Conservation (phyloP, 2,888 invertebrate species). For the Molorchus minor region DNA sequence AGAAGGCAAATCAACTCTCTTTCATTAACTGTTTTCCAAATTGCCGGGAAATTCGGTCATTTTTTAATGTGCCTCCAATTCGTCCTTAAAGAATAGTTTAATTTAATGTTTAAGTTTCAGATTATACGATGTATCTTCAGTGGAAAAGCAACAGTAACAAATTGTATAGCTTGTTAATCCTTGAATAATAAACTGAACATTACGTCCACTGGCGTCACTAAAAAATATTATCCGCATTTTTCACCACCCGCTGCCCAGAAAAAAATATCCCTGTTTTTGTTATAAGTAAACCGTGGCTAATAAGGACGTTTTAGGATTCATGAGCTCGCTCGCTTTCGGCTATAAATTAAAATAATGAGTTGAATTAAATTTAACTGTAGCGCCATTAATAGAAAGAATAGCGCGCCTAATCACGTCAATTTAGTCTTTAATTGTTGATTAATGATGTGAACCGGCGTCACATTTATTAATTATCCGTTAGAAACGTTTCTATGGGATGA, state of each 20-base stretch:
- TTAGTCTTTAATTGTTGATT: conserved; percentile 59
- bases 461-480: conserved; percentile 59
- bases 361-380: conserved; percentile 23
- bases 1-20: too few species aligned
- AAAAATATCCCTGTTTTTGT: neutral
- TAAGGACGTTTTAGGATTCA: conserved; percentile 18
- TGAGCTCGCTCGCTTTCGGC: conserved; percentile 15
- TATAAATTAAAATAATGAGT: conserved; percentile 31
- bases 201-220: neutral
- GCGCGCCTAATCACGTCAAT: conserved; percentile 55
- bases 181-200: neutral
- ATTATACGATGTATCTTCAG: too few species aligned
- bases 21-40: too few species aligned
- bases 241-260: neutral
- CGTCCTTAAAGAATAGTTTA: too few species aligned
- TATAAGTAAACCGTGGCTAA: neutral
- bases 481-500: conserved; percentile 56
- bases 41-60: too few species aligned
- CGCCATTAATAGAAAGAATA: conserved; percentile 46
- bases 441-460: conserved; percentile 55
- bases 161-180: too few species aligned
- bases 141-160: too few species aligned
- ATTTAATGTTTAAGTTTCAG: too few species aligned
- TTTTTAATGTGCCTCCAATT: too few species aligned
- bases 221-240: neutral